phyloP scores from a whole-genome alignment of 2,113 vertebrate genomes.

The Anser cygnoides region DNA sequence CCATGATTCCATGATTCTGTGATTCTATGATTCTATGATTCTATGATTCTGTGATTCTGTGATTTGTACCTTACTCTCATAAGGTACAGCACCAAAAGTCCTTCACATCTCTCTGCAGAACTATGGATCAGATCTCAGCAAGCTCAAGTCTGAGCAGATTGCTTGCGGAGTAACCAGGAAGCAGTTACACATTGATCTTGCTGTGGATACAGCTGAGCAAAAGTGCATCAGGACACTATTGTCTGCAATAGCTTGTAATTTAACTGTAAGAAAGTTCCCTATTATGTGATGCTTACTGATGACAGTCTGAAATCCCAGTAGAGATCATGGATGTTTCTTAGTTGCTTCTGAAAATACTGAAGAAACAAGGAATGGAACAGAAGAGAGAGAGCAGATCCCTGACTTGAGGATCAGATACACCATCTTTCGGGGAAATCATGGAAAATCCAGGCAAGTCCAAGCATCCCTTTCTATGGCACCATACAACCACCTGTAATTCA shows the following conservation, averaged over 20 bases:
- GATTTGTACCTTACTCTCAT: too few species aligned
- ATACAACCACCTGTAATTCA: not conserved
- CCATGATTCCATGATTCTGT: too few species aligned
- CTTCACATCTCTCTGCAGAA: not conserved
- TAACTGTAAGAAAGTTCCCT: not conserved
- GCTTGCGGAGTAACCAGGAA: not conserved
- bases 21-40: too few species aligned
- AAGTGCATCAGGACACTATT: not conserved
- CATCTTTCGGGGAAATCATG: not conserved
- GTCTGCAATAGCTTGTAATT: not conserved
- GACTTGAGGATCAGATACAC: not conserved
- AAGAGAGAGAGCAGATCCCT: not conserved
- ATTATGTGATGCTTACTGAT: not conserved
- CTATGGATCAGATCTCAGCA: not conserved
- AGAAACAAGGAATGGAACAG: not conserved
- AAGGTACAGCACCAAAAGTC: not conserved
- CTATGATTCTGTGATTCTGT: too few species aligned
- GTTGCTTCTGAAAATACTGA: not conserved
- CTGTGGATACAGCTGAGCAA: not conserved
- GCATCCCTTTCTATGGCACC: not conserved
- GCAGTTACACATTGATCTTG: not conserved
- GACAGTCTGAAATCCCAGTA: not conserved
- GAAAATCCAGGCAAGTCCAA: not conserved
- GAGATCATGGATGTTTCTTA: not conserved
- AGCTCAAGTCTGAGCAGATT: not conserved